A percentile compares a stretch with the other conserved stretches of the same genome.
Evolutionary conservation across 2,797 vertebrate genomes (phyloP).

Genomic region (Notamacropus eugenii): DNA sequence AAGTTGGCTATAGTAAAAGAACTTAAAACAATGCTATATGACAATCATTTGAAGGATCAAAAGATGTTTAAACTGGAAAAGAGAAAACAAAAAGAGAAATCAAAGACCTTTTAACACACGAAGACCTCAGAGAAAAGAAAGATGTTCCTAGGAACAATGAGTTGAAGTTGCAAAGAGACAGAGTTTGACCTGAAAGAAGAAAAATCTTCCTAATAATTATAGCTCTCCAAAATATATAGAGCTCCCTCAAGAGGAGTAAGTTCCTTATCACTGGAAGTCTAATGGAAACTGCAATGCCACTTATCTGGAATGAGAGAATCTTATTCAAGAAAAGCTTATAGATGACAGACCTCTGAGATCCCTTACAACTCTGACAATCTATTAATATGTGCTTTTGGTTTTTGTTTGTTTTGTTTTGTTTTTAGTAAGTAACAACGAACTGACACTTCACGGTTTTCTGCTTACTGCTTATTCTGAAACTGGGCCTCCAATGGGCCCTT

Average conservation of each 20-base stretch:
- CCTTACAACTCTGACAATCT: neutral
- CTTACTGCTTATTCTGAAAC: neutral
- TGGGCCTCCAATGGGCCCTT: too few relatives aligned
- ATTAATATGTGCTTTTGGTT: neutral
- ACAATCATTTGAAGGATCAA: neutral
- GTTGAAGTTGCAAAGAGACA: neutral
- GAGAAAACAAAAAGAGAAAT: neutral
- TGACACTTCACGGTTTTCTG: neutral
- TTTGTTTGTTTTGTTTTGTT: neutral
- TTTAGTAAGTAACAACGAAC: neutral
- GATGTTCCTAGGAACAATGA: neutral
- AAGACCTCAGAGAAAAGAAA: neutral
- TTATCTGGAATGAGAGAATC: neutral
- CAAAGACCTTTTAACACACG: neutral
- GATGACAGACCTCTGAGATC: neutral
- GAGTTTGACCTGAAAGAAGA: neutral
- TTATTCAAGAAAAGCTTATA: neutral
- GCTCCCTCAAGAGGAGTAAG: neutral
- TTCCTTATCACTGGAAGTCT: neutral
- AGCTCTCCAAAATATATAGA: neutral
- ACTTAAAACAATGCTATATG: neutral
- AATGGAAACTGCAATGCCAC: neutral
- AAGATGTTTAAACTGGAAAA: neutral
- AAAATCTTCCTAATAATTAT: neutral
- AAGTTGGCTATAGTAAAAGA: neutral